A percentile compares a stretch with the other conserved stretches of the same genome.
Evolutionary conservation across 2,797 vertebrate species (phyloP).

Genomic region (Acanthurus leucopareius): DNA sequence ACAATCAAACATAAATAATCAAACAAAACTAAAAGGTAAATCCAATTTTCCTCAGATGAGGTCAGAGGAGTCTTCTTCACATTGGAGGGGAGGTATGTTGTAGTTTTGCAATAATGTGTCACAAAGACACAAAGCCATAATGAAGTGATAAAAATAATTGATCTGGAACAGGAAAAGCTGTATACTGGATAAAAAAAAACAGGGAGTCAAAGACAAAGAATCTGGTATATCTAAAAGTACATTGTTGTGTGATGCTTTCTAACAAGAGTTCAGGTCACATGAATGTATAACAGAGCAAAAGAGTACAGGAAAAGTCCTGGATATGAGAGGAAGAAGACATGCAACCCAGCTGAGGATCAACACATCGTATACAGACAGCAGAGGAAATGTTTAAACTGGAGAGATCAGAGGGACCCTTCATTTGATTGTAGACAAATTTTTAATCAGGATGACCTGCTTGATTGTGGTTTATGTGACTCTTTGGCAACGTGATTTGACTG

Average conservation of each 20-base stretch:
- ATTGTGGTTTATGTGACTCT: not conserved
- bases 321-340: conserved; percentile 4
- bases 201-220: not conserved
- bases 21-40: too few relatives aligned
- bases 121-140: not conserved
- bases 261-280: not conserved
- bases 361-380: not conserved
- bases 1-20: too few relatives aligned
- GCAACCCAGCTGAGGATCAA: not conserved
- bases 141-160: not conserved
- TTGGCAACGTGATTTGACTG: not conserved
- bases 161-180: not conserved
- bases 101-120: too few relatives aligned
- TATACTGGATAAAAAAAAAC: not conserved
- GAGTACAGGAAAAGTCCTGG: not conserved
- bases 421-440: too few relatives aligned
- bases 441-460: not conserved
- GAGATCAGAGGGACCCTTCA: too few relatives aligned
- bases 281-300: not conserved
- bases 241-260: not conserved
- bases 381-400: not conserved
- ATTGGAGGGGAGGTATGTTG: too few relatives aligned
- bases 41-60: too few relatives aligned
- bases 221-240: not conserved
- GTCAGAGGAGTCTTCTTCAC: too few relatives aligned